Evolutionary conservation across 1,140 invertebrate species (phyloP), one percentile per base, ranked within the genome.

Genomic region (Caenorhabditis latens): DNA sequence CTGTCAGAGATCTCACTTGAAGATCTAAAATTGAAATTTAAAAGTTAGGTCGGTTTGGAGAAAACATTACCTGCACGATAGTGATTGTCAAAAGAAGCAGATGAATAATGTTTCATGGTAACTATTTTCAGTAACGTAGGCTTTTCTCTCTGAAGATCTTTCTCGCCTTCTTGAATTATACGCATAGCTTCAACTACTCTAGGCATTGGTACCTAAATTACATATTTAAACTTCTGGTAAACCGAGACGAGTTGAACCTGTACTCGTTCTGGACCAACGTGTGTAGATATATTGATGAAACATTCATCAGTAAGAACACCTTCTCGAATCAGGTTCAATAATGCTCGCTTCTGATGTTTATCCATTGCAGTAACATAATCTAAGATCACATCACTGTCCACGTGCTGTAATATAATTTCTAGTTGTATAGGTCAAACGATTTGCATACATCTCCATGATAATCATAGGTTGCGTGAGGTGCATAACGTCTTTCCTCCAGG

Each of bases 251-350:
- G 13, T 58, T 58, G 19, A 24, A 90, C 90, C 87, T 90, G 90
- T 42, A 90, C 79, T 82, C 90, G 53, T 85, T 91, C 90, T 16
- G 90, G 90, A 14, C 90, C 90, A 71, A 61, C 86, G 63, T 90
- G 88, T 14, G 84, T 88, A 21, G 86, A 75, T 32, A 90, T 84
- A 83, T 90, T 91, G 7, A 90, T 53, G 58, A 90, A 90, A 46
- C 86, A 88, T 43, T 90, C 90, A 57, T 90, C 90, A 9, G 90
- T 90, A 6, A 90, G 71, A 8, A 90, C 71, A 67, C 90, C 90
- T 65, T 90, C 90, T 43, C 86, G 48, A 24, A 89, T 89, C 14
- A 85, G 82, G 19, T 85, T 79, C 50, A 90, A 85, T n/a, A 90
- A 21, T 46, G 88, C 84, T 24, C 89, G 57, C 53, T 90, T 90